Evolutionary conservation across 2,888 invertebrate genomes (phyloP).

Genomic region (Agrotis segetum): DNA sequence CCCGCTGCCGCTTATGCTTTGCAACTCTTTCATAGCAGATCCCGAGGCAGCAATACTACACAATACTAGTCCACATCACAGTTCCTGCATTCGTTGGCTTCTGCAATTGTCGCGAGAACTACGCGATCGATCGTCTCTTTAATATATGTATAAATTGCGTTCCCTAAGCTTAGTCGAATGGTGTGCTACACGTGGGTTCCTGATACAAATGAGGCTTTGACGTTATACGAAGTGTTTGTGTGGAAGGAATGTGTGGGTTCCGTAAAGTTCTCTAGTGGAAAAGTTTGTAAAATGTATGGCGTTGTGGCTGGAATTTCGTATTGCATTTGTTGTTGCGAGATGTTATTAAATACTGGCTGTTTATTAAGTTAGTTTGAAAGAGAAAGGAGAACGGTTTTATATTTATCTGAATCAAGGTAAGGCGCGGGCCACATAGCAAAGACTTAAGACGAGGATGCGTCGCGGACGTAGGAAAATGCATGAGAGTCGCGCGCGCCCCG

Average conservation of each 20-base stretch:
- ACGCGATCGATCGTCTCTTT: conserved; percentile 66
- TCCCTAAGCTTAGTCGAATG: conserved; percentile 57
- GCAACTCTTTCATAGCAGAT: conserved; percentile 60
- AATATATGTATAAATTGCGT: conserved; percentile 72
- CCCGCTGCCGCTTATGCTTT: conserved; percentile 60
- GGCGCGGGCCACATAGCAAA: too few species aligned
- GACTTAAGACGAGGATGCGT: too few species aligned
- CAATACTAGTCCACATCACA: conserved; percentile 74
- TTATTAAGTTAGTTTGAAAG: background rate
- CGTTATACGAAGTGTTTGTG: conserved; percentile 17
- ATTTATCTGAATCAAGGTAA: too few species aligned
- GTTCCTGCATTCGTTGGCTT: conserved; percentile 77
- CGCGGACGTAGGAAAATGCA: too few species aligned
- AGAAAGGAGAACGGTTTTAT: too few species aligned
- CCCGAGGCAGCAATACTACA: conserved; percentile 78
- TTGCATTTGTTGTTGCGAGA: background rate
- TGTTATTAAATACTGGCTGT: background rate
- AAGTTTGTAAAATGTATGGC: conserved; percentile 17
- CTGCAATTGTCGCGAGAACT: conserved; percentile 74
- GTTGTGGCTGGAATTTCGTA: conserved; percentile 2
- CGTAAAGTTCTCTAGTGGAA: conserved; percentile 7
- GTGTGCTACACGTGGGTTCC: conserved; percentile 49
- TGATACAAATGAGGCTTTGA: conserved; percentile 43
- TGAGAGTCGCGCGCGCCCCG: too few species aligned
- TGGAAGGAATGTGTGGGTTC: conserved; percentile 10